Conservation (phyloP, 2,888 invertebrate genomes). For the Drosophila putrida region DNA sequence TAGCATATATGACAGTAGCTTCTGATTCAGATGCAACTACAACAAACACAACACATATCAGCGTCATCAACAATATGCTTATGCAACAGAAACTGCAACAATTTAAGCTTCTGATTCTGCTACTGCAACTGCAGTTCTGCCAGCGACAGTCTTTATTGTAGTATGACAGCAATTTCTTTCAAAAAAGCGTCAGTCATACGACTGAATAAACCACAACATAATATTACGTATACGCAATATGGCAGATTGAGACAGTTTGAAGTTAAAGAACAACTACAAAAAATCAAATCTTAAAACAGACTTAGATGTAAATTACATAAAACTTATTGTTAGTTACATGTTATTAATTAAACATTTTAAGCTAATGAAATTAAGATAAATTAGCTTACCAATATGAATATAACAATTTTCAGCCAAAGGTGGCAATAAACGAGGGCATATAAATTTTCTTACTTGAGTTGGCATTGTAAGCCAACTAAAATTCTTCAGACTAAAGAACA, state of each 20-base stretch:
- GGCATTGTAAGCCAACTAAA: no score
- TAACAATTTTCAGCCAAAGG: no score
- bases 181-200: slow-evolving; percentile 46
- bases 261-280: not conserved
- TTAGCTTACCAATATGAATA: no score
- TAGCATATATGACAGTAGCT: slow-evolving; percentile 34
- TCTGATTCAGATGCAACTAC: slow-evolving; percentile 35
- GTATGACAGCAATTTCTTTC: slow-evolving; percentile 22
- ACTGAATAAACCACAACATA: slow-evolving; percentile 57
- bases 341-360: not conserved
- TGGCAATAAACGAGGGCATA: no score
- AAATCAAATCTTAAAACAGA: not conserved
- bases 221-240: slow-evolving; percentile 42
- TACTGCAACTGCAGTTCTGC: slow-evolving; percentile 49
- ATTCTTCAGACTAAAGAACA: no score
- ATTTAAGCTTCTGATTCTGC: slow-evolving; percentile 27
- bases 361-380: not conserved
- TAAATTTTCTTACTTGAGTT: no score
- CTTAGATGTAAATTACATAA: no score
- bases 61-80: slow-evolving; percentile 53
- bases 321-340: no score
- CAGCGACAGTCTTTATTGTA: slow-evolving; percentile 58
- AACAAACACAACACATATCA: slow-evolving; percentile 76
- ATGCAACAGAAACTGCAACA: slow-evolving; percentile 23
- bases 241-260: slow-evolving; percentile 3